Evolutionary conservation across 2,113 vertebrate genomes (phyloP).

Genomic region (Otocyon megalotis): DNA sequence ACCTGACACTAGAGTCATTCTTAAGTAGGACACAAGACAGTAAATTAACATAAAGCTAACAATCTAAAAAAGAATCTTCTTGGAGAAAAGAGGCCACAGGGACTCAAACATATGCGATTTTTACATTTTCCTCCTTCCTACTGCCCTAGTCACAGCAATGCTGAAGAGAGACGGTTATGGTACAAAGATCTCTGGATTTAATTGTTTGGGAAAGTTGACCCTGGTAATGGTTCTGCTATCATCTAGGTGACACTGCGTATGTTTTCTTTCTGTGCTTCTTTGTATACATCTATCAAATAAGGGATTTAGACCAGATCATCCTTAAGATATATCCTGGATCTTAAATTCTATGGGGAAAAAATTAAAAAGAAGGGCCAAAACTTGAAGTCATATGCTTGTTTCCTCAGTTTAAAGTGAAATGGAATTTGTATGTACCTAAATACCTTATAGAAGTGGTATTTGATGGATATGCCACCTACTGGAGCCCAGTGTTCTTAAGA

Average conservation of each 20-base stretch:
- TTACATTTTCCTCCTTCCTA: background rate
- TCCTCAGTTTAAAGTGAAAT: background rate
- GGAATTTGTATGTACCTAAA: background rate
- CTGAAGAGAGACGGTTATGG: background rate
- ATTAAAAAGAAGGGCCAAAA: background rate
- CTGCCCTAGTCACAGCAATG: background rate
- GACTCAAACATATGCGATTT: background rate
- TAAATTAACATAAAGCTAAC: constrained; percentile 10
- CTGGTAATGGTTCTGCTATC: background rate
- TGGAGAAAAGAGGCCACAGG: background rate
- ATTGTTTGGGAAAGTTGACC: background rate
- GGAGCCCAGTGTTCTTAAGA: background rate
- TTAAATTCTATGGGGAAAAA: background rate
- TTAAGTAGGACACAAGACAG: constrained; percentile 12
- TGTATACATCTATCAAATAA: background rate
- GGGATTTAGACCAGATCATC: background rate
- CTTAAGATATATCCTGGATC: background rate
- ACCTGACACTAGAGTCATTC: background rate
- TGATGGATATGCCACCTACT: background rate
- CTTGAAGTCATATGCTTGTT: background rate
- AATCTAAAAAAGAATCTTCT: background rate
- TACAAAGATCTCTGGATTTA: background rate
- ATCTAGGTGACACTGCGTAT: rapidly evolving
- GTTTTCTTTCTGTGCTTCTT: background rate
- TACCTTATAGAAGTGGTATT: background rate